These are phyloP conservation scores for Calonectris borealis DNA, from an alignment of 2,113 vertebrate species.

Conservation along the genomic window DNA sequence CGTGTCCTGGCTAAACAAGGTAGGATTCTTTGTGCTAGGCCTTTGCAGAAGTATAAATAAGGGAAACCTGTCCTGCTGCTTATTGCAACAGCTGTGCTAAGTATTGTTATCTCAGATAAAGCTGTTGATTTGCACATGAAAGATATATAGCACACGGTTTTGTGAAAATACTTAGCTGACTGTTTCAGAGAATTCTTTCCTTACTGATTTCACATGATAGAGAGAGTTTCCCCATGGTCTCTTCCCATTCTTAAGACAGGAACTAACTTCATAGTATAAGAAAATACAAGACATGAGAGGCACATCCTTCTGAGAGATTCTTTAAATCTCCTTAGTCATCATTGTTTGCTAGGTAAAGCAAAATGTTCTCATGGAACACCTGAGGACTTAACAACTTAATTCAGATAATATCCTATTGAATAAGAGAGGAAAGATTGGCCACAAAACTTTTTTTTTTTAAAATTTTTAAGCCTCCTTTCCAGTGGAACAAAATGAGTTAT, in stretches of 20 bases:
- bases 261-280: background rate
- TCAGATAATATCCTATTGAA: background rate
- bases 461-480: background rate
- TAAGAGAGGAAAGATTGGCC: background rate
- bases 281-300: background rate
- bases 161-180: background rate
- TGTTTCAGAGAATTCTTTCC: background rate
- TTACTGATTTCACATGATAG: background rate
- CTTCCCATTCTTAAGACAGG: background rate
- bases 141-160: background rate
- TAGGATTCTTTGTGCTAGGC: background rate
- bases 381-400: background rate
- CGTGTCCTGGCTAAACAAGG: background rate
- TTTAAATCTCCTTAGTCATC: background rate
- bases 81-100: background rate
- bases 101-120: background rate
- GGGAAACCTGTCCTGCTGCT: background rate
- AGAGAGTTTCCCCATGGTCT: background rate
- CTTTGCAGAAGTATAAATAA: background rate
- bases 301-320: background rate
- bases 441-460: background rate
- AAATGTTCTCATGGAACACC: background rate
- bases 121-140: background rate
- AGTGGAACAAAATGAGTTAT: background rate
- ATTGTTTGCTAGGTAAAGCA: background rate